Evolutionary conservation across 2,797 vertebrate genomes (phyloP).

Genomic region (Numenius phaeopus): DNA sequence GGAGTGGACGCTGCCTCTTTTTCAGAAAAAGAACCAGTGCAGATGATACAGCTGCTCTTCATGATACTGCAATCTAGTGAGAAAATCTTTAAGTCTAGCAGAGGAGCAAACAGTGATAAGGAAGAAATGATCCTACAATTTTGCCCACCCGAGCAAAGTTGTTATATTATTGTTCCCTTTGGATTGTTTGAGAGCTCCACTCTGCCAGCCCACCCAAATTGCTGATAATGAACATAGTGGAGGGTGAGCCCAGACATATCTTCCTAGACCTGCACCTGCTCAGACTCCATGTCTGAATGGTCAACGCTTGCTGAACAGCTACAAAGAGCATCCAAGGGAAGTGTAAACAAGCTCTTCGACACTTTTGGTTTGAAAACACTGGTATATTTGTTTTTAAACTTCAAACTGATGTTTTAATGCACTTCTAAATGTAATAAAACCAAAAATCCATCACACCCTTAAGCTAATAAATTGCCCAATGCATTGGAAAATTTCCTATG

Average conservation of each 20-base stretch:
- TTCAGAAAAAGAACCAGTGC: not conserved
- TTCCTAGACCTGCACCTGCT: conserved; percentile 3
- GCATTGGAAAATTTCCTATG: conserved; percentile 8
- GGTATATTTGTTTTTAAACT: not conserved
- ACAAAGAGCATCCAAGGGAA: not conserved
- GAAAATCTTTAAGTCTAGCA: conserved; percentile 10
- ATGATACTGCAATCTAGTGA: not conserved
- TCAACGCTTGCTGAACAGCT: conserved; percentile 22
- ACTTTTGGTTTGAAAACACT: not conserved
- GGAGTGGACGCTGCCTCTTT: not conserved
- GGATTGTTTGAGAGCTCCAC: conserved; percentile 63
- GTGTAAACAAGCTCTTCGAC: not conserved
- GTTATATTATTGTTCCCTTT: not conserved
- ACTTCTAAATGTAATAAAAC: not conserved
- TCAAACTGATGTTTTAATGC: not conserved
- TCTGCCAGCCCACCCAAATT: conserved; percentile 38
- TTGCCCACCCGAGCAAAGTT: not conserved
- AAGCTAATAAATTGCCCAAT: conserved; percentile 10
- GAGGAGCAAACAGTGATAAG: not conserved
- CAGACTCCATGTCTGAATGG: not conserved
- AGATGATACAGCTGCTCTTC: not conserved
- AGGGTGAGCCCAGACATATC: not conserved
- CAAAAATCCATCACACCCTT: not conserved
- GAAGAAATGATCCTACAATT: conserved; percentile 16
- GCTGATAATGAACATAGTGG: conserved; percentile 17